Percentiles rank a stretch among this genome's conserved stretches.
phyloP scores from a whole-genome alignment of 2,113 vertebrate species.

The Percina caprodes region DNA sequence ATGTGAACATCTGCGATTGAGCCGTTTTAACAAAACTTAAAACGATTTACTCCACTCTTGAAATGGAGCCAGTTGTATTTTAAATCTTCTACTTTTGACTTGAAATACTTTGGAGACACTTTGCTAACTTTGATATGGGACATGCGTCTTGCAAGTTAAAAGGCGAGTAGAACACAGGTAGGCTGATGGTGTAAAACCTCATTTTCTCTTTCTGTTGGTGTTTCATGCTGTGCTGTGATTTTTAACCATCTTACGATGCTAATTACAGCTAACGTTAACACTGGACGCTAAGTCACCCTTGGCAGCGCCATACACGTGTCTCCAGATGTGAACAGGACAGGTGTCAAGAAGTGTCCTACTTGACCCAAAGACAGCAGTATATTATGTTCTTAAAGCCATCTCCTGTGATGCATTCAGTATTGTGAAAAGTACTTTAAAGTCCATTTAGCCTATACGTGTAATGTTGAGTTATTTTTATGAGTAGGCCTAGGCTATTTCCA shows the following conservation, averaged over 20 bases:
- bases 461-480: not conserved
- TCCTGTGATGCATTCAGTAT: not conserved
- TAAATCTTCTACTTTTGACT: not conserved
- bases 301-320: constrained; percentile 26
- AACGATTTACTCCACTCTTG: not conserved
- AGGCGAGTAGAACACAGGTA: constrained; percentile 63
- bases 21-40: constrained; percentile 1
- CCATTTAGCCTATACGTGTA: not conserved
- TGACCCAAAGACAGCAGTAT: constrained; percentile 4
- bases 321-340: constrained; percentile 61
- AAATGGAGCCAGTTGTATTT: constrained; percentile 3
- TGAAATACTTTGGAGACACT: not conserved
- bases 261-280: not conserved
- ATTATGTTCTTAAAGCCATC: not conserved
- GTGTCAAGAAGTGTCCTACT: constrained; percentile 32
- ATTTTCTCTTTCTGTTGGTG: accelerated
- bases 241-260: accelerated
- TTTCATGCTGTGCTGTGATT: not conserved
- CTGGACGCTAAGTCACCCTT: not conserved
- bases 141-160: constrained; percentile 48
- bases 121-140: constrained; percentile 57
- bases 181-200: not conserved
- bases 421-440: not conserved
- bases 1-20: constrained; percentile 66
- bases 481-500: not conserved